Conservation (phyloP, 2,797 vertebrate species). For the Streptopelia turtur region DNA sequence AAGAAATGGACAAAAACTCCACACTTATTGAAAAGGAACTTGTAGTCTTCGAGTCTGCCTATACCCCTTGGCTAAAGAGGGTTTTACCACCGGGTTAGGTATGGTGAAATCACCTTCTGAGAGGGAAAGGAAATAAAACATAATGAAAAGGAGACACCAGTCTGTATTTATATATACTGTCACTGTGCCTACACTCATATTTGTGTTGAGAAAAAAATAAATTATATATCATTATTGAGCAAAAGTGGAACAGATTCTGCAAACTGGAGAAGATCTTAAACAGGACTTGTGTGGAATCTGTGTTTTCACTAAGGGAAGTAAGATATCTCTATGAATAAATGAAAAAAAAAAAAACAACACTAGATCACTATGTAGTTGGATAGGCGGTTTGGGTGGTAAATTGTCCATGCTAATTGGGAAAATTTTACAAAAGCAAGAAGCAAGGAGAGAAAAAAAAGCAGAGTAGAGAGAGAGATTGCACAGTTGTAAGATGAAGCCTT, state of each 20-base stretch:
- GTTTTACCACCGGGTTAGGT: neutral
- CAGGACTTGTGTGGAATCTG: neutral
- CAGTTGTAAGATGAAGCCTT: neutral
- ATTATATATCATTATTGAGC: neutral
- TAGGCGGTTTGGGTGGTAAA: neutral
- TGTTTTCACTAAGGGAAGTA: fast-evolving
- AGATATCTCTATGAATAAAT: neutral
- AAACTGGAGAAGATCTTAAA: neutral
- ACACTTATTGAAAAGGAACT: neutral
- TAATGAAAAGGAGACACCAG: neutral
- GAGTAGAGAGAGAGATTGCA: neutral
- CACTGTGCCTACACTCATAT: neutral
- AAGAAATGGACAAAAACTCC: neutral
- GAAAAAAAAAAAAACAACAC: neutral
- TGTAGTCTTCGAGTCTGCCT: neutral
- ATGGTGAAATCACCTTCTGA: neutral
- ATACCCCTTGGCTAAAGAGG: neutral
- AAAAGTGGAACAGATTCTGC: neutral
- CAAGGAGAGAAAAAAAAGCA: neutral
- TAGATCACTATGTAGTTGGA: neutral
- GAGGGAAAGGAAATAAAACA: neutral
- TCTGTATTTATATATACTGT: neutral
- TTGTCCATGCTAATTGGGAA: neutral
- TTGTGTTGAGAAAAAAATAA: neutral
- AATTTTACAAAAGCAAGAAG: neutral